These are phyloP conservation scores for Eristalis tenax DNA, from an alignment of 2,888 invertebrate genomes.

Conservation along the genomic window DNA sequence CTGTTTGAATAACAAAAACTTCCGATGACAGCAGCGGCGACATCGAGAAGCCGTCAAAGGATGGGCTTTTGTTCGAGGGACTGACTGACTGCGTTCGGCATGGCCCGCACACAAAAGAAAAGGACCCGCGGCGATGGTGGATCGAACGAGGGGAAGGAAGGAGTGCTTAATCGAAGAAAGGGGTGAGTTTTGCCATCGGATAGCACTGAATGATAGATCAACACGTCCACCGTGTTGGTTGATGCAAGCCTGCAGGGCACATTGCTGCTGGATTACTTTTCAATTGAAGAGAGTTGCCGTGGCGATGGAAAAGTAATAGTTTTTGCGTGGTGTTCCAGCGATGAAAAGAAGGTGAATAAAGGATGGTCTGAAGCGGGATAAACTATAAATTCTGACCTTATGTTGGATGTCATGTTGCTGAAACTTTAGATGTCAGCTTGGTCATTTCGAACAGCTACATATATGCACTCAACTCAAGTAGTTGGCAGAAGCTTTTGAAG, in stretches of 20 bases:
- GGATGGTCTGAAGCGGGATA: no score
- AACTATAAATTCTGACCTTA: no score
- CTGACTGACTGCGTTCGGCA: conserved; percentile 26
- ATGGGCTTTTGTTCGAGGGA: conserved; percentile 47
- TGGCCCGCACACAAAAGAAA: conserved; percentile 39
- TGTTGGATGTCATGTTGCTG: no score
- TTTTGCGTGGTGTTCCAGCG: no score
- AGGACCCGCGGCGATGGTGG: conserved; percentile 3
- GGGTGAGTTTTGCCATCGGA: conserved; percentile 53
- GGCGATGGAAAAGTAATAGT: background rate
- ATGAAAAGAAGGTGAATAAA: no score
- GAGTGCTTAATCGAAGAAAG: conserved; percentile 22
- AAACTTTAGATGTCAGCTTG: no score
- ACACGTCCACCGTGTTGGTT: background rate
- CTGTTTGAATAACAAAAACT: conserved; percentile 62
- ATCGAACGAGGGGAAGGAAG: background rate
- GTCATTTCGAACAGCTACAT: no score
- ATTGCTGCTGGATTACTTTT: background rate
- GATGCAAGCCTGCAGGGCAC: background rate
- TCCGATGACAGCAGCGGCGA: conserved; percentile 44
- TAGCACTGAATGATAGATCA: conserved; percentile 52
- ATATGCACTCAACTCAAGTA: no score
- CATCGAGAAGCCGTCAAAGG: conserved; percentile 62
- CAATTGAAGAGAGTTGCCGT: conserved; percentile 20
- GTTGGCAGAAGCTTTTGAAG: no score